A percentile compares a stretch with the other conserved stretches of the same genome.
Conservation (phyloP, 2,888 invertebrate species). For the Mesochorus sp. region DNA sequence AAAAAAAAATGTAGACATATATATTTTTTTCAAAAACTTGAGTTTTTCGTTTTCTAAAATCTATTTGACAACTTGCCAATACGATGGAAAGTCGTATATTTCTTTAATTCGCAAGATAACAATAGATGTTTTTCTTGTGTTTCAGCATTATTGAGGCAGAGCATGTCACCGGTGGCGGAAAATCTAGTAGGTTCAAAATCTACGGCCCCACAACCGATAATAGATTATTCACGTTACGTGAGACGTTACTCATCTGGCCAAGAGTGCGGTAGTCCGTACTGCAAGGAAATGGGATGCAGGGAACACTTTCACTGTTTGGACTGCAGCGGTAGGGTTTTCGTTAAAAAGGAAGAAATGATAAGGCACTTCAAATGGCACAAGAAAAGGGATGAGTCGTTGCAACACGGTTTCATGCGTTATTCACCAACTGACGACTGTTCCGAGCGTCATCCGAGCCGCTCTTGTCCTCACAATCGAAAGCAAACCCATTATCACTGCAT, state of each 20-base stretch:
- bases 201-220: constrained; percentile 86
- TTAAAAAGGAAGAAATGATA: constrained; percentile 99
- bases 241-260: constrained; percentile 91
- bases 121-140: constrained; percentile 66
- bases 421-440: constrained; percentile 97
- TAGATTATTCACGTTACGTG: constrained; percentile 95
- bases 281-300: constrained; percentile 94
- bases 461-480: constrained; percentile 95
- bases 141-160: constrained; percentile 84
- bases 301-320: constrained; percentile 97
- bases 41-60: no score
- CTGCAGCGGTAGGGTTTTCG: constrained; percentile 93
- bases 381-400: constrained; percentile 97
- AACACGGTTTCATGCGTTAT: constrained; percentile 97
- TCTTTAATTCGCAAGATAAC: background rate
- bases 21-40: no score
- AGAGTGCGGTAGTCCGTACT: constrained; percentile 93
- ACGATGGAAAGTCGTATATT: no score
- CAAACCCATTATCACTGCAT: constrained; percentile 99
- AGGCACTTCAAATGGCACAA: constrained; percentile 99
- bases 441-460: constrained; percentile 88
- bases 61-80: no score
- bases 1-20: background rate
- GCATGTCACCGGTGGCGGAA: constrained; percentile 81
- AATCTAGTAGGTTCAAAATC: constrained; percentile 79